Evolutionary conservation across 2,113 vertebrate species (phyloP).

Genomic region (Aegithalos caudatus): DNA sequence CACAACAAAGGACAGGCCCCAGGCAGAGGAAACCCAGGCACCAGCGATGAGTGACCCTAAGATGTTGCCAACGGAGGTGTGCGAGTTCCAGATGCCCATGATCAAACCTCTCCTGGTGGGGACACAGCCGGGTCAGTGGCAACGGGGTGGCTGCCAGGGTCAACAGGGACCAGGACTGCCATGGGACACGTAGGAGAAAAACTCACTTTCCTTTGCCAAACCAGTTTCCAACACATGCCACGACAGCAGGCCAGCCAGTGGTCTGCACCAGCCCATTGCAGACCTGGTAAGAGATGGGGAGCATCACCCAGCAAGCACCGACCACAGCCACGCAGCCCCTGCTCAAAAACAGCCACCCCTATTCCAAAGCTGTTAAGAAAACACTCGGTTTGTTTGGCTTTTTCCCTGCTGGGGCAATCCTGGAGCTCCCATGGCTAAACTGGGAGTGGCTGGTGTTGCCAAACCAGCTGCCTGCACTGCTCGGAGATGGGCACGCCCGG

Average conservation of each 20-base stretch:
- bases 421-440: neutral
- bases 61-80: conserved; percentile 97
- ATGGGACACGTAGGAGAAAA: neutral
- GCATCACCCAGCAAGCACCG: neutral
- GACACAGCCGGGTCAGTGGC: neutral
- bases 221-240: conserved; percentile 95
- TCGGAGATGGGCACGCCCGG: rapidly evolving
- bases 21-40: conserved; percentile 80
- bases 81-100: conserved; percentile 99
- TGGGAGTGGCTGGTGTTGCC: neutral
- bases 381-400: neutral
- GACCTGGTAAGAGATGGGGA: conserved; percentile 69
- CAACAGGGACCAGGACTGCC: neutral
- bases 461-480: neutral
- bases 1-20: conserved; percentile 93
- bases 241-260: conserved; percentile 93
- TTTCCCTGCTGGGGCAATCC: neutral
- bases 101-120: conserved; percentile 84
- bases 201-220: conserved; percentile 99
- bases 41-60: conserved; percentile 94
- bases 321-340: neutral
- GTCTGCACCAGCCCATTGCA: conserved; percentile 93
- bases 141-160: neutral
- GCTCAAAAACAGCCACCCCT: neutral
- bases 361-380: neutral